Conservation (phyloP, 2,797 vertebrate genomes). For the Euthynnus affinis region DNA sequence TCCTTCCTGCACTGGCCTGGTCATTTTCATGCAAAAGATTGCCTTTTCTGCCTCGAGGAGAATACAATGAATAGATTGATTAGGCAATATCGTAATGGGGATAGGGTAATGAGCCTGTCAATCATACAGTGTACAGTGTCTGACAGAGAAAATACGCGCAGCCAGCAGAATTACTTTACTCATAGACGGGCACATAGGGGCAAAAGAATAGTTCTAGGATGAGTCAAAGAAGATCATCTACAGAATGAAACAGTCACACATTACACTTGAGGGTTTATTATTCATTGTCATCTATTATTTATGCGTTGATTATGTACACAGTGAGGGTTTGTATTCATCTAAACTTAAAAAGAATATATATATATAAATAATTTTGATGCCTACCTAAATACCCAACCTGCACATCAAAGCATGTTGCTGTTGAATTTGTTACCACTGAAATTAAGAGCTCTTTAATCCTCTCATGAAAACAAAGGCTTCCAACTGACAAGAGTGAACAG, state of each 20-base stretch:
- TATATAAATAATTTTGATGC: slow-evolving; percentile 7
- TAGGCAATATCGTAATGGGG: slow-evolving; percentile 83
- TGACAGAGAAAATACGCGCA: slow-evolving; percentile 59
- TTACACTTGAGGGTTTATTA: slow-evolving; percentile 6
- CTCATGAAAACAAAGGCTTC: slow-evolving; percentile 51
- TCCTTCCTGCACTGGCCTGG: slow-evolving; percentile 44
- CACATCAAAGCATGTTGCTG: slow-evolving; percentile 35
- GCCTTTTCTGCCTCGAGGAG: slow-evolving; percentile 72
- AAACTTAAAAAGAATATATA: background rate
- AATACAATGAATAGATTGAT: slow-evolving; percentile 84
- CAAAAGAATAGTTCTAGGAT: slow-evolving; percentile 17
- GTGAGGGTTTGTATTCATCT: slow-evolving; percentile 13
- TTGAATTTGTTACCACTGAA: slow-evolving; percentile 18
- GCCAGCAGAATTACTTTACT: slow-evolving; percentile 56
- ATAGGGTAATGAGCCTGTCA: slow-evolving; percentile 84
- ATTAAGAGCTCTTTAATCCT: slow-evolving; percentile 46
- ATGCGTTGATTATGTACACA: slow-evolving; percentile 9
- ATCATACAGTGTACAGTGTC: slow-evolving; percentile 67
- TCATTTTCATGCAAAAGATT: slow-evolving; percentile 78
- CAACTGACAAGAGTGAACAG: slow-evolving; percentile 24
- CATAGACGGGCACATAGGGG: background rate
- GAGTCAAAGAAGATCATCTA: slow-evolving; percentile 13
- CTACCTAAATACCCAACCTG: slow-evolving; percentile 26
- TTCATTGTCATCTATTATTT: background rate
- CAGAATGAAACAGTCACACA: background rate